Percentiles rank a stretch among this genome's conserved stretches.
phyloP scores from a whole-genome alignment of 2,113 vertebrate genomes.

The Corythornis madagascariensis region DNA sequence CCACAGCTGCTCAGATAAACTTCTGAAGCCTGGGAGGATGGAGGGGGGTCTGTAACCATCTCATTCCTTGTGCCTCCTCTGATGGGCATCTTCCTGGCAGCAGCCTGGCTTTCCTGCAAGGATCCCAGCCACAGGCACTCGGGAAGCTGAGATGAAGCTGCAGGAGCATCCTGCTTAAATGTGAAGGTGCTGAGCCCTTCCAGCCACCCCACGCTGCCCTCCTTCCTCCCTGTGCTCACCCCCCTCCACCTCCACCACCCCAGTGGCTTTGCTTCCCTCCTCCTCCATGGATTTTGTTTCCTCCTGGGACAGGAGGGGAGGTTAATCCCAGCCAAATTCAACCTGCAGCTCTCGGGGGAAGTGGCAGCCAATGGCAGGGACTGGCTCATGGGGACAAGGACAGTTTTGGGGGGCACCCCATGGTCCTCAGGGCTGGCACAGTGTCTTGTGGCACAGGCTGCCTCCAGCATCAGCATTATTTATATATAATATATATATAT shows the following conservation, averaged over 20 bases:
- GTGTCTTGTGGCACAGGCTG: neutral
- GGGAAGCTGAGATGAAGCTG: neutral
- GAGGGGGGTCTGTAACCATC: neutral
- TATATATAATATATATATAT: too few species aligned
- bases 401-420: neutral
- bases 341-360: neutral
- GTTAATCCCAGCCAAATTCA: neutral
- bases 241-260: accelerated
- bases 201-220: neutral
- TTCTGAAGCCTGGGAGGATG: neutral
- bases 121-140: neutral
- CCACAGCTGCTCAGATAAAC: neutral
- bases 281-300: neutral
- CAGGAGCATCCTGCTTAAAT: neutral
- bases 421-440: neutral
- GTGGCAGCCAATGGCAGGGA: neutral
- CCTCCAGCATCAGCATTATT: neutral
- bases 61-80: neutral
- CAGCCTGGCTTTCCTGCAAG: neutral
- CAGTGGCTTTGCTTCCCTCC: neutral
- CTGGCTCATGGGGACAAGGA: neutral
- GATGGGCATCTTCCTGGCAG: neutral
- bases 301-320: neutral
- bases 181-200: accelerated
- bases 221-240: neutral